phyloP scores from a whole-genome alignment of 2,888 invertebrate species.

The Magallana nippona region DNA sequence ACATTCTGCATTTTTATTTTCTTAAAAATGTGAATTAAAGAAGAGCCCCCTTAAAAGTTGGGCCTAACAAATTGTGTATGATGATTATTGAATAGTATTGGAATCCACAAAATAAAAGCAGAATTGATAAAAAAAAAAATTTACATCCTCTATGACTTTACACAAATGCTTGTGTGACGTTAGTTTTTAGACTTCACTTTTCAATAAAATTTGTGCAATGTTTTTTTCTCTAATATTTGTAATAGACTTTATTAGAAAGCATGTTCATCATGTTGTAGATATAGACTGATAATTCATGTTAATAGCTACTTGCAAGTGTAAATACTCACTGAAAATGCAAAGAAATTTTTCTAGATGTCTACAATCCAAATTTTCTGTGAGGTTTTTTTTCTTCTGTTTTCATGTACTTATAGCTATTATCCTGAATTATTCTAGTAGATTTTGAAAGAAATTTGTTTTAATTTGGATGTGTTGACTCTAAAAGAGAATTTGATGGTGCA shows the following conservation, averaged over 20 bases:
- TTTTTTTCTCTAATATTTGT: not conserved
- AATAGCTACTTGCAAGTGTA: constrained; percentile 6
- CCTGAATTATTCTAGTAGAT: constrained; percentile 6
- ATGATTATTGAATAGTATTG: too few species aligned
- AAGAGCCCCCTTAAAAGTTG: too few species aligned
- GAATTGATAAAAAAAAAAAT: too few species aligned
- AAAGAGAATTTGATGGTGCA: not conserved
- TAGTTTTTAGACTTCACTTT: constrained; percentile 29
- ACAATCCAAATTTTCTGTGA: not conserved
- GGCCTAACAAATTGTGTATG: too few species aligned
- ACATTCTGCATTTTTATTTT: not conserved
- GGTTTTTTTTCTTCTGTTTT: not conserved
- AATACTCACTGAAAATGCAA: not conserved
- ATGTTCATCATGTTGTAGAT: constrained; percentile 24
- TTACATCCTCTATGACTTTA: not conserved
- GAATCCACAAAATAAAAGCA: too few species aligned
- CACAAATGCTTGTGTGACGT: constrained; percentile 8
- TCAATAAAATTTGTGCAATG: constrained; percentile 28
- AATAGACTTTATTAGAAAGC: not conserved
- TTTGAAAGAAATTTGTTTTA: not conserved
- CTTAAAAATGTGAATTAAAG: too few species aligned
- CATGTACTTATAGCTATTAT: not conserved
- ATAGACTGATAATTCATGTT: not conserved
- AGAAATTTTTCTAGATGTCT: not conserved
- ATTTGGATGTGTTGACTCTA: not conserved